Base-by-base conservation (phyloP, 2,113 vertebrate genomes). In the Uria lomvia region DNA sequence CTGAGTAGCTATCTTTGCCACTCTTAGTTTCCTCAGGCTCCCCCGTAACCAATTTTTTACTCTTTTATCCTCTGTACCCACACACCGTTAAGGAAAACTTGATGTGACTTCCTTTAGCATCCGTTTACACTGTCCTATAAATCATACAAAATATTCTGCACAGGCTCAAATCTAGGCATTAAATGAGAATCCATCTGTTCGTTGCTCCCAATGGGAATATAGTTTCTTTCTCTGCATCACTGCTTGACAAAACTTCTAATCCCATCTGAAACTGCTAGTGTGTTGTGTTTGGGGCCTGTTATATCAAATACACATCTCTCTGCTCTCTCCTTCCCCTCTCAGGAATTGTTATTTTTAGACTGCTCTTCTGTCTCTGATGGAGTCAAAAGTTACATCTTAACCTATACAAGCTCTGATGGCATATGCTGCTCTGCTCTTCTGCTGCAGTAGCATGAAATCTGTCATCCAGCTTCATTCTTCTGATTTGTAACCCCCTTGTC, bases 91-190 rank as follows among this genome's bases (percentile, higher is more conserved):
- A 91, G 80, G 60, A 94, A 91, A 60, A 62, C 74, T 91, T 74
- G 74, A 89, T 94, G 36, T 90, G 93, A 91, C 87, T 96, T 95
- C 67, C 87, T 95, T 94, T 86, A 91, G 60, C 94, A 82, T 92
- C 88, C 85, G 53, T 92, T 96, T 95, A 66, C 84, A 30, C 88
- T 92, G 82, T 49, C 77, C 83, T 91, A 86, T 92, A 96, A 92
- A 97, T 92, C 90, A 88, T 84, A 92, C 58, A 84, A 71, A 94
- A 91, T 14, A 4, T 92, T 94, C 95, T 90, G 86, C 94, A 92
- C 65, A 91, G 76, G 55, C 89, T 96, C 86, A 90, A 73, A 94
- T 73, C 74, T 94, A 87, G 50, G 79, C 91, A 93, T 81, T 86
- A 95, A 88, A 90, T 73, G 83, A 89, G 94, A 91, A 50, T 55